Conservation (phyloP, 2,797 vertebrate genomes). For the Phrynocephalus guinanensis region DNA sequence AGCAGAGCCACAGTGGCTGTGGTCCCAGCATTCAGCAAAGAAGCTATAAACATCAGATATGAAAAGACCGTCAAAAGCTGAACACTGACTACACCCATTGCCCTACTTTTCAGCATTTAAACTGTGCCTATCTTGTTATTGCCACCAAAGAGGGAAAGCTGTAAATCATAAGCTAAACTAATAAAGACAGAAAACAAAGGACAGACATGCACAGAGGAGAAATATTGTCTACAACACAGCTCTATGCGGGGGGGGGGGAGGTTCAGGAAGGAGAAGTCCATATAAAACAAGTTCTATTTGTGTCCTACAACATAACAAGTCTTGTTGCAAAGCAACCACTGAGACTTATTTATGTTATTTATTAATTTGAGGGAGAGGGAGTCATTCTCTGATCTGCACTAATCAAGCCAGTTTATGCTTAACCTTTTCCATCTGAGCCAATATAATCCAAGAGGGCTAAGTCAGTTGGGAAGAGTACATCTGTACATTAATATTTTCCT, state of each 20-base stretch:
- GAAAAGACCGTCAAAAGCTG: constrained; percentile 44
- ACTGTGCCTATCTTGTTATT: constrained; percentile 42
- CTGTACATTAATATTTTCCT: not conserved
- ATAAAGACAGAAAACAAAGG: constrained; percentile 36
- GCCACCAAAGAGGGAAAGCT: constrained; percentile 29
- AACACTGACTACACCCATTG: not conserved
- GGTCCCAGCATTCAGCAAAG: constrained; percentile 85
- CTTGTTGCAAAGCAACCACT: not conserved
- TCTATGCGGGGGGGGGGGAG: constrained; percentile 72
- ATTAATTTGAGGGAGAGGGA: no score
- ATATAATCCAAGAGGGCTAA: no score
- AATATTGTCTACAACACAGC: constrained; percentile 70
- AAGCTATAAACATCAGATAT: constrained; percentile 77
- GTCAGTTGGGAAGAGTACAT: not conserved
- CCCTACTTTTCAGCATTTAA: constrained; percentile 46
- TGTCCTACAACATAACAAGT: not conserved
- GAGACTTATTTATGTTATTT: not conserved
- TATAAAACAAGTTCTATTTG: not conserved
- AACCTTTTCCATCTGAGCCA: not conserved
- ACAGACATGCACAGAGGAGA: constrained; percentile 61
- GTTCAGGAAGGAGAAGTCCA: not conserved
- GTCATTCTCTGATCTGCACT: not conserved
- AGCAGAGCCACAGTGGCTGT: constrained; percentile 97
- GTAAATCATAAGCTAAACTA: constrained; percentile 66
- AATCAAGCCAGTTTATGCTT: no score